Evolutionary conservation across 2,797 vertebrate species (phyloP), one percentile per base, ranked within the genome.

Genomic region (Neosalanx taihuensis): DNA sequence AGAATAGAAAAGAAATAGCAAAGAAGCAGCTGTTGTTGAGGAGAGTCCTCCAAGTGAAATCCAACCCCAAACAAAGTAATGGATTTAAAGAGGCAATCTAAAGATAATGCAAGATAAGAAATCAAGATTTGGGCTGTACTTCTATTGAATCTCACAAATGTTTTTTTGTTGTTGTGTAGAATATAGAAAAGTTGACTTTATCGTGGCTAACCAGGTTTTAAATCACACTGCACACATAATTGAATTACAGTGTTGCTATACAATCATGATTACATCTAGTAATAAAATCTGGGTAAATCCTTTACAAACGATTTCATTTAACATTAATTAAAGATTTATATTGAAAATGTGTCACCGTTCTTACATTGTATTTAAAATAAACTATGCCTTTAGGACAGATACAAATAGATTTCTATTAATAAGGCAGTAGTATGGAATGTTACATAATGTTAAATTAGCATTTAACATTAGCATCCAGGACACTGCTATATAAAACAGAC

Each of bases 21-120:
- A 72, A 67, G 23, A 49, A 73, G 60, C 51, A 46, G 83, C 84
- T 85, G 79, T 78, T 85, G 74, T 77, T 84, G 74, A 69, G 77
- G 68, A 83, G 70, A 69, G 5, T 56, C 18, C 51, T n/a, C 15
- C 51, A 17, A n/a, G 53, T 20, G 13, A 46, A 76, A 31, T 17
- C 20, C 57, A 81, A 56, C 70, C 60, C 15, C 73, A 46, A 76
- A 73, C 17, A 63, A 80, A 26, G 62, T 70, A 74, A 58, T 82
- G 67, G 64, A 79, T 79, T 84, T 82, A 84, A 87, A 85, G 76
- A 74, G 26, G 4, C 59, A 29, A 20, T 33, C 30, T 56, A 53
- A 72, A 78, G 31, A 61, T 51, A 29, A 37, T 71, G 12, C 59
- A 62, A 62, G 51, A 56, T 56, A 17, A 56, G 18, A 17, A 17